phyloP scores from a whole-genome alignment of 2,888 invertebrate species.

The Patella pellucida region DNA sequence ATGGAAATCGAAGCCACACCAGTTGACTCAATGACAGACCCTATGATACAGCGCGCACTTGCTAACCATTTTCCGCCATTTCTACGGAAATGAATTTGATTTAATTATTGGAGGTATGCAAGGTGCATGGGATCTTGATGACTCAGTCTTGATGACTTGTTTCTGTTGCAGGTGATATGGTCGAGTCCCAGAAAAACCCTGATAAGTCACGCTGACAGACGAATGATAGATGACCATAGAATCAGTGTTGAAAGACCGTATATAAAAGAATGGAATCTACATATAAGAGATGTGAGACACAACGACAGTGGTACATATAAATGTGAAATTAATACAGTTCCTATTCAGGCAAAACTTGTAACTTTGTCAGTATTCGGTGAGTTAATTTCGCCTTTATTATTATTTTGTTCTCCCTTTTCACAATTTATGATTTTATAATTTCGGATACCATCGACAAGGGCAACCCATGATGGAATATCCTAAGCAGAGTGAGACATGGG shows the following conservation, averaged over 20 bases:
- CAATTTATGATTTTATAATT: no score
- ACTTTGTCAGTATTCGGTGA: constrained; percentile 61
- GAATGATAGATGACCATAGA: constrained; percentile 64
- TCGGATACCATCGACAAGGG: neutral
- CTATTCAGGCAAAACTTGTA: constrained; percentile 58
- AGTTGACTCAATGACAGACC: no score
- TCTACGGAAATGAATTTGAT: no score
- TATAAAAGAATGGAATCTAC: constrained; percentile 63
- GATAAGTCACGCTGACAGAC: constrained; percentile 57
- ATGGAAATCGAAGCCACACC: no score
- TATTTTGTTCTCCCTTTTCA: neutral
- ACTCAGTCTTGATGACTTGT: no score
- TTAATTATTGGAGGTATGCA: no score
- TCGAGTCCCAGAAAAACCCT: constrained; percentile 55
- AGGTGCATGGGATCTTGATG: no score
- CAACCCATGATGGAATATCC: no score
- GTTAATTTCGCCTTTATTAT: constrained; percentile 71
- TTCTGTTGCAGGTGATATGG: constrained; percentile 61
- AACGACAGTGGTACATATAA: constrained; percentile 65
- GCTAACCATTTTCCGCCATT: no score
- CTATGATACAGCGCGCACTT: no score
- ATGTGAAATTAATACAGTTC: constrained; percentile 65
- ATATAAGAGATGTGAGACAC: constrained; percentile 57
- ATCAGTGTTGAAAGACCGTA: constrained; percentile 62
- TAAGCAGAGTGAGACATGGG: no score